Base-by-base conservation (phyloP, 2,888 invertebrate genomes). In the Xestobium rufovillosum region DNA sequence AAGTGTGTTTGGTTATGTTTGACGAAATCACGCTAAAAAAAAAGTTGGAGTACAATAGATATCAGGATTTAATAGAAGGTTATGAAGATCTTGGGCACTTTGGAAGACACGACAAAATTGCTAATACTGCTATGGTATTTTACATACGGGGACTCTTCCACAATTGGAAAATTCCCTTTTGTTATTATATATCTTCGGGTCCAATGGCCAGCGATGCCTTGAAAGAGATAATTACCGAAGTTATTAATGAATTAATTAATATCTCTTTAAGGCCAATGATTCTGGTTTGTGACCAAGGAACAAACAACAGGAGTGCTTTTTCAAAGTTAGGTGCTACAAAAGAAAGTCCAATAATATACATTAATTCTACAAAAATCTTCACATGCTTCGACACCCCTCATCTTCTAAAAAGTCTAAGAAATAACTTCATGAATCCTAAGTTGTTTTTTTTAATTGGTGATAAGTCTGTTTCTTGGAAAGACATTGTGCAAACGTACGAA, bases 11-110 rank as follows among this genome's bases (percentile, higher is more conserved):
- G n/a, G 38, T 45, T 11, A 29, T 45, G 32, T 41, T 44, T 35
- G 44, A 45, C 28, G 47, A 47, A 35, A 36, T 47, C 11, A 29
- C 19, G 15, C 28, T 47, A 39, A 42, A 45, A 30, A 32, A 36
- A 33, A 29, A 36, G 16, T 35, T 45, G 33, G 30, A 44, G 31
- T 44, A 34, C 16, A 40, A 42, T 29, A n/a, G 29, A 26, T 8
- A 11, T n/a, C 23, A 41, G 28, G 42, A 44, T 34, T 26, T 36
- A 9, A 33, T 45, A 17, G 47, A 47, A 40, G 44, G 39, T 8
- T 45, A 39, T 17, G 28, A 47, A 36, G 39, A 45, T 43, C 19
- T 47, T n/a, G 41, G 41, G 6, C 14, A 19, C 16, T 39, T 45
- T 19, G 39, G 43, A 15, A 27, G 41, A 36, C 23, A 34, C 11